Evolutionary conservation across 1,140 invertebrate species (phyloP).

Genomic region (Hestina assimilis): DNA sequence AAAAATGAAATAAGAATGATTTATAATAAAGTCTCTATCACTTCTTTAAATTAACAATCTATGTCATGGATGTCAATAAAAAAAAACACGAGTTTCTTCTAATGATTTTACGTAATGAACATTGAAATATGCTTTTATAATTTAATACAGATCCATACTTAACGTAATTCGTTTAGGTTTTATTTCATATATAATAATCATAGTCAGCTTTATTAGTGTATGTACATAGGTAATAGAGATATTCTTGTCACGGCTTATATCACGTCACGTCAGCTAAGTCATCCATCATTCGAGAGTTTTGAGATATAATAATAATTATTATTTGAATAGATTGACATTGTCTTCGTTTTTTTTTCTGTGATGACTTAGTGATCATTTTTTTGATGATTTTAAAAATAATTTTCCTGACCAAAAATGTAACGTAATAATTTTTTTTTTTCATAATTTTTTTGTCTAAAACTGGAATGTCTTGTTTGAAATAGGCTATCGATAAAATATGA

Average conservation of each 20-base stretch:
- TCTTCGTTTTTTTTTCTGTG: neutral
- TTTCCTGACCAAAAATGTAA: too few relatives aligned
- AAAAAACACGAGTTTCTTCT: too few relatives aligned
- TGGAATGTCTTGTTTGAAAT: too few relatives aligned
- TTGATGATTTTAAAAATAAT: too few relatives aligned
- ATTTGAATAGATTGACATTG: neutral
- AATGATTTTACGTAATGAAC: neutral
- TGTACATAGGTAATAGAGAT: neutral
- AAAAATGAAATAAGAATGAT: too few relatives aligned
- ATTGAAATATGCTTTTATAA: neutral
- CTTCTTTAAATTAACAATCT: too few relatives aligned
- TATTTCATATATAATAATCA: neutral
- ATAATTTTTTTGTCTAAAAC: too few relatives aligned
- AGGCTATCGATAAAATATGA: too few relatives aligned
- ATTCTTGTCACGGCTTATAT: constrained; percentile 1
- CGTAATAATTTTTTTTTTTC: too few relatives aligned
- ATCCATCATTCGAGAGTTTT: constrained; percentile 9
- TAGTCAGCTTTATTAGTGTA: constrained; percentile 1
- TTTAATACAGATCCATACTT: neutral
- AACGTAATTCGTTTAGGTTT: neutral
- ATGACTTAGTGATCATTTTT: neutral
- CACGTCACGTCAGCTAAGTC: constrained; percentile 8
- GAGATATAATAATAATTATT: neutral
- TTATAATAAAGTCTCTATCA: too few relatives aligned
- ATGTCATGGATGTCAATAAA: too few relatives aligned